Conservation (phyloP, 2,113 vertebrate genomes). For the Protomyctophum bolini region DNA sequence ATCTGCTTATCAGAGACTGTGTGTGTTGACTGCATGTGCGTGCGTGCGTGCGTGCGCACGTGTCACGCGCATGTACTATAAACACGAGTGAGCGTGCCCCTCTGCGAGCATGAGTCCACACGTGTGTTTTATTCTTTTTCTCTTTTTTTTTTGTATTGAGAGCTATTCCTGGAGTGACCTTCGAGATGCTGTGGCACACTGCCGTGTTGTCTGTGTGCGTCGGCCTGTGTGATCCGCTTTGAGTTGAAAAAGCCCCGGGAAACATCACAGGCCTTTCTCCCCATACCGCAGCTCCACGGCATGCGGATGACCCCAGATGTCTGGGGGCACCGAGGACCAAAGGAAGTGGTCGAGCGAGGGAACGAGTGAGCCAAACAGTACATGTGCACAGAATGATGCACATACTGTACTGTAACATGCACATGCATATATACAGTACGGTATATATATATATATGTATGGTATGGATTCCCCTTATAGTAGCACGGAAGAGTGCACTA, state of each 20-base stretch:
- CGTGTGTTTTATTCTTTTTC: neutral
- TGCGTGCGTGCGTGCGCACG: neutral
- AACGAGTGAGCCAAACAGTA: slow-evolving; percentile 30
- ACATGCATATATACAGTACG: slow-evolving; percentile 18
- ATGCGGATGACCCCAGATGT: slow-evolving; percentile 62
- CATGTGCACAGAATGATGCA: neutral
- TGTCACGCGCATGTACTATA: neutral
- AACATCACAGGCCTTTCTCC: slow-evolving; percentile 59
- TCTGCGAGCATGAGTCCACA: slow-evolving; percentile 7
- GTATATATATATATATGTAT: neutral
- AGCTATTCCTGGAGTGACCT: slow-evolving; percentile 77
- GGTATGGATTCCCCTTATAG: slow-evolving; percentile 33
- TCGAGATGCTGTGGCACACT: slow-evolving; percentile 61
- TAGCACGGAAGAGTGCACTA: slow-evolving; percentile 13
- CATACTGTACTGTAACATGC: neutral
- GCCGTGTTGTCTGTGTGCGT: slow-evolving; percentile 69
- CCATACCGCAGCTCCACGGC: slow-evolving; percentile 54
- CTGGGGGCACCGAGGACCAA: slow-evolving; percentile 49
- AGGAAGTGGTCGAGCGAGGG: slow-evolving; percentile 33
- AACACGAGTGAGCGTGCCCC: slow-evolving; percentile 35
- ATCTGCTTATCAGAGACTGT: slow-evolving; percentile 25
- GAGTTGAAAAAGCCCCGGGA: slow-evolving; percentile 67
- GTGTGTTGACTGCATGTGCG: slow-evolving; percentile 15
- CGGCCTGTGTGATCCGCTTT: slow-evolving; percentile 68
- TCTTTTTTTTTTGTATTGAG: slow-evolving; percentile 37